phyloP scores from a whole-genome alignment of 53 echinoderm and acorn worm genomes.

The Patiria pectinifera region DNA sequence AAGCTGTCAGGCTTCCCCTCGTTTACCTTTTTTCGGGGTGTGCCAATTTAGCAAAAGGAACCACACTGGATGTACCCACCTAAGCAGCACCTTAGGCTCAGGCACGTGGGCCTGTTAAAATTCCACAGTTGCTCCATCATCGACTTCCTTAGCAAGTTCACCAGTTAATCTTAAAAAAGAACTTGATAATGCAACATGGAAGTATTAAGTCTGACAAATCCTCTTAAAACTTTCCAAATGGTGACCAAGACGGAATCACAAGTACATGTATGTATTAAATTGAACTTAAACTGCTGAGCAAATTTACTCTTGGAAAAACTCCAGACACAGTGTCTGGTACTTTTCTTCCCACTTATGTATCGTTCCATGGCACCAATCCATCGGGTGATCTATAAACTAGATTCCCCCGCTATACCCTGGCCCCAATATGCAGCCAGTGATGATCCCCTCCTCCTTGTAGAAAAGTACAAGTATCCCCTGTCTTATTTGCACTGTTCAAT shows the following conservation, averaged over 20 bases:
- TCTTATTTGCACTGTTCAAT: conserved; percentile 38
- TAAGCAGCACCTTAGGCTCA: conserved; percentile 52
- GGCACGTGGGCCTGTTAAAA: neutral
- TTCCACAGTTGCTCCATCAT: neutral
- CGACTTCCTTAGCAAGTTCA: neutral
- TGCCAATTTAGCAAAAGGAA: conserved; percentile 57
- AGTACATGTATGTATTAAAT: neutral
- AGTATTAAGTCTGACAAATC: neutral
- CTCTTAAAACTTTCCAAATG: neutral
- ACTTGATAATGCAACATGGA: neutral
- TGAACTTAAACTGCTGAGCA: neutral
- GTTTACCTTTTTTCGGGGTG: conserved; percentile 41
- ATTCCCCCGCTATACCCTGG: neutral
- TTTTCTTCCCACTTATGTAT: neutral
- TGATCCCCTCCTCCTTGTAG: neutral
- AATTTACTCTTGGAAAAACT: conserved; percentile 1
- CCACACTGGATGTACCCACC: conserved; percentile 31
- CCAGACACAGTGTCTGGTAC: conserved; percentile 21
- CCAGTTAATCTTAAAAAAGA: neutral
- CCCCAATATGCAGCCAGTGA: conserved; percentile 5
- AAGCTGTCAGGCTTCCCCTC: conserved; percentile 34
- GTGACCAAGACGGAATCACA: neutral
- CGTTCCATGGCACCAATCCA: neutral
- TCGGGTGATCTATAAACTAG: conserved; percentile 32
- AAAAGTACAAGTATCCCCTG: conserved; percentile 16